Percentiles rank a stretch among this genome's conserved stretches.
phyloP scores from a whole-genome alignment of 2,888 invertebrate species.

The Rosalia funebris region DNA sequence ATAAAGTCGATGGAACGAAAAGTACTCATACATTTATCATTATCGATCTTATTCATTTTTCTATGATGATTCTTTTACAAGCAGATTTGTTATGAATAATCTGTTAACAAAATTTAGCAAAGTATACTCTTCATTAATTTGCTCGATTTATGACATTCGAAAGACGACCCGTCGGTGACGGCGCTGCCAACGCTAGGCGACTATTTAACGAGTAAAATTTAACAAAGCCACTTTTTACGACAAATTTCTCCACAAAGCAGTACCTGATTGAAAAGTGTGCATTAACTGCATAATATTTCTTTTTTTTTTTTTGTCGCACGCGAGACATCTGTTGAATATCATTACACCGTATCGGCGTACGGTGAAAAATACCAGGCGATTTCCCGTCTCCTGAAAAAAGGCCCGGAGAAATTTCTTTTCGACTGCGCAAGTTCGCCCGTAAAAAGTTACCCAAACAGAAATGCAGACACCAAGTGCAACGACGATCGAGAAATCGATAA shows the following conservation, averaged over 20 bases:
- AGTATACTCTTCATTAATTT: too few relatives aligned
- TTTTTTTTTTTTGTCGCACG: conserved; percentile 5
- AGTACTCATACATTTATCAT: too few relatives aligned
- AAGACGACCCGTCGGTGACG: too few relatives aligned
- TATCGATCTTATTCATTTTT: too few relatives aligned
- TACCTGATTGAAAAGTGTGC: conserved; percentile 37
- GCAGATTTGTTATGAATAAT: too few relatives aligned
- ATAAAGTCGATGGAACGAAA: too few relatives aligned
- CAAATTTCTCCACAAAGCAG: conserved; percentile 38
- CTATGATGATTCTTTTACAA: too few relatives aligned
- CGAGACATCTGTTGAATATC: conserved; percentile 29
- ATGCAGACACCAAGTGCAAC: conserved; percentile 51
- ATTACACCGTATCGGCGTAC: background rate
- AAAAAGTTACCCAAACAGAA: conserved; percentile 48
- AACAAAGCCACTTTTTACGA: conserved; percentile 42
- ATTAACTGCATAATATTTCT: conserved; percentile 27
- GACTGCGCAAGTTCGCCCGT: conserved; percentile 42
- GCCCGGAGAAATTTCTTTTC: conserved; percentile 30
- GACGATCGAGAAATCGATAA: conserved; percentile 55
- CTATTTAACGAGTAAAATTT: conserved; percentile 41
- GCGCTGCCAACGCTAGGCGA: too few relatives aligned
- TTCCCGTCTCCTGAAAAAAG: conserved; percentile 26
- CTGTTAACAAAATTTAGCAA: too few relatives aligned
- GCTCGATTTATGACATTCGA: too few relatives aligned
- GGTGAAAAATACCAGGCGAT: conserved; percentile 13